These are phyloP conservation scores for Proteles cristata DNA, from an alignment of 2,113 vertebrate genomes.

Conservation along the genomic window DNA sequence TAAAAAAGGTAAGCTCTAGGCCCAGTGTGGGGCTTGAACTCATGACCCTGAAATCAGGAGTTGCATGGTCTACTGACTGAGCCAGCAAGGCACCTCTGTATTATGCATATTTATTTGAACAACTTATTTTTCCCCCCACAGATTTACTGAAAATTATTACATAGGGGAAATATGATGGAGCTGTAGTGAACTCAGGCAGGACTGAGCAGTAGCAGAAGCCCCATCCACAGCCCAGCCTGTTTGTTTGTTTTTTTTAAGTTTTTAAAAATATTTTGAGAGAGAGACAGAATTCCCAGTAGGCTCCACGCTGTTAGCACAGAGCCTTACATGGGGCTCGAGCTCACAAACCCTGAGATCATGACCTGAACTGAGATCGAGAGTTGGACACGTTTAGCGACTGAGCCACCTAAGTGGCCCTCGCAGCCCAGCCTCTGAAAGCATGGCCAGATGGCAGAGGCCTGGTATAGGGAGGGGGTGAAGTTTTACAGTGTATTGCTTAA, in stretches of 20 bases:
- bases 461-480: too few relatives aligned
- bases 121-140: not conserved
- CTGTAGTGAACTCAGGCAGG: not conserved
- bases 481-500: not conserved
- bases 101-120: not conserved
- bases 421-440: not conserved
- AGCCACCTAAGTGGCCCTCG: too few relatives aligned
- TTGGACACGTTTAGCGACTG: too few relatives aligned
- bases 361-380: too few relatives aligned
- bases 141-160: not conserved
- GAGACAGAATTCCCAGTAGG: too few relatives aligned
- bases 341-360: too few relatives aligned
- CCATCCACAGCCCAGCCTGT: not conserved
- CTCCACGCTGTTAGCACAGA: too few relatives aligned
- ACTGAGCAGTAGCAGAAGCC: not conserved
- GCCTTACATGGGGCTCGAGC: too few relatives aligned
- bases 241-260: too few relatives aligned
- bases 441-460: not conserved
- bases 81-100: not conserved
- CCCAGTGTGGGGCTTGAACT: not conserved
- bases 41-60: not conserved
- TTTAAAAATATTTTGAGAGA: too few relatives aligned
- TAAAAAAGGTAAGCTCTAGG: not conserved
- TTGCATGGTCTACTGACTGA: not conserved
- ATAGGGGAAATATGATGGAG: not conserved